A percentile compares a stretch with the other conserved stretches of the same genome.
Evolutionary conservation across 2,797 vertebrate species (phyloP).

Genomic region (Molossus molossus): DNA sequence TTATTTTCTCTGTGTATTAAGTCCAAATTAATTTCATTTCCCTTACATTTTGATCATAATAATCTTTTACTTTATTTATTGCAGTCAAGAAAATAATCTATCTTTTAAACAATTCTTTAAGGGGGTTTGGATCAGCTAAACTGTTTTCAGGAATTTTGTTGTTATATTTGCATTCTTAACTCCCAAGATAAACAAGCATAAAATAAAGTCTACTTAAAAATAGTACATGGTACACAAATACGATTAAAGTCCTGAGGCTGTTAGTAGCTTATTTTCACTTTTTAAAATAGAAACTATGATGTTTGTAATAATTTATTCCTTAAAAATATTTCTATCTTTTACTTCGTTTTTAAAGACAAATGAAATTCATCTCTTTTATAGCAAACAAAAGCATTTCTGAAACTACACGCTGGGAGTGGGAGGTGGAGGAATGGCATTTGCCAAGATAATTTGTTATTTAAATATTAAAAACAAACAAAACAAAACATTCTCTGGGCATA

Average conservation of each 20-base stretch:
- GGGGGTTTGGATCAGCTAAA: background rate
- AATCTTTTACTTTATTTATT: slow-evolving; percentile 26
- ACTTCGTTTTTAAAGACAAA: slow-evolving; percentile 61
- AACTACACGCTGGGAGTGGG: background rate
- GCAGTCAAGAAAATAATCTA: background rate
- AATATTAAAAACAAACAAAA: background rate
- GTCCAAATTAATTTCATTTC: background rate
- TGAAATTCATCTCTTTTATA: slow-evolving; percentile 35
- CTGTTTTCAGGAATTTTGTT: background rate
- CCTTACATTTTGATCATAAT: background rate
- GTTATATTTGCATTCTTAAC: slow-evolving; percentile 31
- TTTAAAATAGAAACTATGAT: slow-evolving; percentile 22
- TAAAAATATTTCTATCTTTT: slow-evolving; percentile 60
- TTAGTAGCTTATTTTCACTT: background rate
- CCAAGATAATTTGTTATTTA: background rate
- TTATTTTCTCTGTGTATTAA: slow-evolving; percentile 4
- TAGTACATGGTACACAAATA: background rate
- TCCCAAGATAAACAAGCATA: slow-evolving; percentile 15
- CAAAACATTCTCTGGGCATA: background rate
- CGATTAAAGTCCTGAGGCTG: background rate
- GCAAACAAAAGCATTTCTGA: background rate
- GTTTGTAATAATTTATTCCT: background rate
- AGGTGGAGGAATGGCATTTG: background rate
- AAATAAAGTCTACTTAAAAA: slow-evolving; percentile 12
- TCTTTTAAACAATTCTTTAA: background rate